A percentile compares a stretch with the other conserved stretches of the same genome.
These are phyloP conservation scores for human (Homo sapiens) DNA, from an alignment of 2,113 vertebrate species.

Conservation along the genomic window DNA sequence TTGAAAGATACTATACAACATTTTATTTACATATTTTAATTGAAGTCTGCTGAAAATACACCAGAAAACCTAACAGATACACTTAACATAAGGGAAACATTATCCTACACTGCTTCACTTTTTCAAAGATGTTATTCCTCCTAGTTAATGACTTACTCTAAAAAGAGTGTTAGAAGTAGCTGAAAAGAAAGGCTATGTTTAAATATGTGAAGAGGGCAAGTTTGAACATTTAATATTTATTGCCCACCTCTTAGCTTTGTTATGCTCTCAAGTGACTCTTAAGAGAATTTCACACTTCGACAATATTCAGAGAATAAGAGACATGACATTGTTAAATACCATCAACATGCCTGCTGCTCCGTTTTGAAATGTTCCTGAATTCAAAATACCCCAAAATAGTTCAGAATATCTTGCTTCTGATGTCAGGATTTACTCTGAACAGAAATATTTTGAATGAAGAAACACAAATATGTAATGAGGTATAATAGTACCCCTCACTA, in stretches of 20 bases:
- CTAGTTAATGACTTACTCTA: neutral
- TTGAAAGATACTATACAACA: neutral
- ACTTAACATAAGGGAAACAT: neutral
- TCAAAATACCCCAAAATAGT: neutral
- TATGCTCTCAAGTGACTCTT: neutral
- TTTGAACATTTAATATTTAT: neutral
- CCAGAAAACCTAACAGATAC: neutral
- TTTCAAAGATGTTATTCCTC: neutral
- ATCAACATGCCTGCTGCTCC: neutral
- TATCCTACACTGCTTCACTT: neutral
- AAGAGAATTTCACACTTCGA: neutral
- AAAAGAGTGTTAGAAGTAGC: neutral
- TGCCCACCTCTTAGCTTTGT: neutral
- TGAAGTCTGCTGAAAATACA: neutral
- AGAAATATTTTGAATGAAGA: neutral
- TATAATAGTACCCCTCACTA: neutral
- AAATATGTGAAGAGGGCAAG: neutral
- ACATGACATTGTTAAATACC: neutral
- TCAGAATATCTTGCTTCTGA: neutral
- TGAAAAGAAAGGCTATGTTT: neutral
- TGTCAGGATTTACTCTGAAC: neutral
- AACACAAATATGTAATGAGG: neutral
- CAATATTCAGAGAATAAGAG: neutral
- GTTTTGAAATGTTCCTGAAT: neutral
- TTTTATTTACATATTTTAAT: neutral